Conservation (phyloP, 2,888 invertebrate genomes). For the Podabrus alpinus region DNA sequence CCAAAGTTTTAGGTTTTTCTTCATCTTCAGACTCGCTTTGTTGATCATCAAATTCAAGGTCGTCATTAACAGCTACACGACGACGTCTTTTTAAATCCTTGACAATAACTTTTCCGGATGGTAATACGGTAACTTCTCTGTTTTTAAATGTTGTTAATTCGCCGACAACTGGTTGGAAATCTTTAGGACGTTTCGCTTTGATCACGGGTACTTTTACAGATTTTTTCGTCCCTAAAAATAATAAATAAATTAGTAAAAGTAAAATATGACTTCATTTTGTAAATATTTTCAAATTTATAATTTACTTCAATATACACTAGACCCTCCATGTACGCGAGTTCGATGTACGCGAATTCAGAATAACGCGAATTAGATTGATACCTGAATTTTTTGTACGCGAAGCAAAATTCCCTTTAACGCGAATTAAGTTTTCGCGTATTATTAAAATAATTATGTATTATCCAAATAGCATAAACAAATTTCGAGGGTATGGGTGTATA, state of each 20-base stretch:
- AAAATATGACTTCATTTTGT: slow-evolving; percentile 40
- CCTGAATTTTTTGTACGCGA: too few relatives aligned
- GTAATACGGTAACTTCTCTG: slow-evolving; percentile 61
- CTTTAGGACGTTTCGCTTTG: slow-evolving; percentile 59
- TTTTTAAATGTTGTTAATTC: slow-evolving; percentile 64
- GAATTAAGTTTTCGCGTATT: too few relatives aligned
- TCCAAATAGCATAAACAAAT: too few relatives aligned
- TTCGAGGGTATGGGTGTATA: too few relatives aligned
- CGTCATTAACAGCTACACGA: background rate
- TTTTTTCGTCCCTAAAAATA: slow-evolving; percentile 61
- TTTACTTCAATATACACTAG: too few relatives aligned
- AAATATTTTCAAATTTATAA: too few relatives aligned
- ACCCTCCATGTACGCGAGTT: too few relatives aligned
- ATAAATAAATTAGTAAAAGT: slow-evolving; percentile 39
- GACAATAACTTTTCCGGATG: slow-evolving; percentile 61
- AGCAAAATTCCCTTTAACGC: too few relatives aligned
- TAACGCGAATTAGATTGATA: too few relatives aligned
- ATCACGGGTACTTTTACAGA: slow-evolving; percentile 58
- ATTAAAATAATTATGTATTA: too few relatives aligned
- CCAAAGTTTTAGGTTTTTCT: slow-evolving; percentile 12
- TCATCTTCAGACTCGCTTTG: background rate
- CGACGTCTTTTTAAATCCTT: slow-evolving; percentile 29
- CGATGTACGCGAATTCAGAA: too few relatives aligned
- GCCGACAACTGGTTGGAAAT: slow-evolving; percentile 59
- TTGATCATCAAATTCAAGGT: background rate